phyloP scores from a whole-genome alignment of 2,888 invertebrate genomes.

The Acronicta leporina region DNA sequence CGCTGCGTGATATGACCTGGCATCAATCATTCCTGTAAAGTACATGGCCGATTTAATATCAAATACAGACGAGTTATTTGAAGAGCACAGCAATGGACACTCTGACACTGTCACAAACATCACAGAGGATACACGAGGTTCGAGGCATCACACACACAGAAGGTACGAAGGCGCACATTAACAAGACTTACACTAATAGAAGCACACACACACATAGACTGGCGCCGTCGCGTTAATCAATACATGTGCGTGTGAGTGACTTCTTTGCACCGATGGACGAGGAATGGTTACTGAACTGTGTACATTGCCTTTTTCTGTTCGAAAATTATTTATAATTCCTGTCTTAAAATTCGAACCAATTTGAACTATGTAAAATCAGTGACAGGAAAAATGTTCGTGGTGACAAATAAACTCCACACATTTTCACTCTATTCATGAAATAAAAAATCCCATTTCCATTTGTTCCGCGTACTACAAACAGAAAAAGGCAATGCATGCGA shows the following conservation, averaged over 20 bases:
- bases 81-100: slow-evolving; percentile 80
- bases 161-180: slow-evolving; percentile 74
- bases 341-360: slow-evolving; percentile 34
- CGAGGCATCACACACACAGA: slow-evolving; percentile 78
- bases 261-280: slow-evolving; percentile 73
- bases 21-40: slow-evolving; percentile 74
- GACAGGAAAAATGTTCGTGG: slow-evolving; percentile 44
- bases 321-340: no score
- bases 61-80: slow-evolving; percentile 75
- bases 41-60: slow-evolving; percentile 72
- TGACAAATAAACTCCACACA: slow-evolving; percentile 50
- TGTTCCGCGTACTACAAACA: slow-evolving; percentile 68
- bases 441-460: slow-evolving; percentile 67
- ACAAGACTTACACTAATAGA: slow-evolving; percentile 73
- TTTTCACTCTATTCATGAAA: slow-evolving; percentile 65
- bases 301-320: slow-evolving; percentile 75
- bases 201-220: slow-evolving; percentile 84
- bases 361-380: slow-evolving; percentile 39
- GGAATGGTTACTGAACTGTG: slow-evolving; percentile 56
- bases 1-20: slow-evolving; percentile 77
- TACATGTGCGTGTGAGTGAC: slow-evolving; percentile 92
- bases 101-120: slow-evolving; percentile 82
- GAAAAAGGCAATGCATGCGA: slow-evolving; percentile 84
- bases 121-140: slow-evolving; percentile 86
- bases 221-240: slow-evolving; percentile 90